Base-by-base conservation (phyloP, 1,140 invertebrate species). In the Oryctes rhinoceros region DNA sequence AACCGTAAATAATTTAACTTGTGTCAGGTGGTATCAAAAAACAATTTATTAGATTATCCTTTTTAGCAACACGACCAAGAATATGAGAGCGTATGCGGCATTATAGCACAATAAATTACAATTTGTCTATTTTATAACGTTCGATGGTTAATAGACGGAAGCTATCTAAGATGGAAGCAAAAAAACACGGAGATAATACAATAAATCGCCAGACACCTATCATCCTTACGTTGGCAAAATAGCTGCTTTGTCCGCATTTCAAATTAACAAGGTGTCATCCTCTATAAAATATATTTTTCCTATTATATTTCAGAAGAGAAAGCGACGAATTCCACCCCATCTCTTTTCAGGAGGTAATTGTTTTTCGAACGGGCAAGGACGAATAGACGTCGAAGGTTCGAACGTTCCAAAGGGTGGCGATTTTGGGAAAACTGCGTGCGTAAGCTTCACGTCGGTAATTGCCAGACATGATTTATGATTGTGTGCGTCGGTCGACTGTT, bases 261-360 rank as follows among this genome's bases (percentile, higher is more conserved):
- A 71, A 71, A 71, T 71, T 71, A 71, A 71, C 65, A 71, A 71
- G 0, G 65, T 71, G 65, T 37, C 65, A 71, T 71, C 65, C 13
- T 71, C 65, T 71, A 71, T 71, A 71, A 71, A 71, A 71, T 71
- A 71, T 71, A 71, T 71, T 71, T 71, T 71, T 71, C 65, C 65
- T 24, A 71, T 71, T 71, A 71, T 71, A 71, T 35, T 35, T 24
- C 65, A 5, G 3, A 10, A 71, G 11, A 44, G 9, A 2, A 5
- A 10, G 39, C 39, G 39, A 4, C 20, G 20, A 35, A 71, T 71
- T 35, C 24, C 65, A 15, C 10, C 37, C 9, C 11, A 35, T 30
- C 65, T 62, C 24, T 4, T 37, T 37, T 15, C 35, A 20, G 24
- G n/a, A 71, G 24, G 13, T 71, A 71, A 71, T 71, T 71, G 65